Evolutionary conservation across 2,888 invertebrate genomes (phyloP).

Genomic region (Cerceris ruficornis): DNA sequence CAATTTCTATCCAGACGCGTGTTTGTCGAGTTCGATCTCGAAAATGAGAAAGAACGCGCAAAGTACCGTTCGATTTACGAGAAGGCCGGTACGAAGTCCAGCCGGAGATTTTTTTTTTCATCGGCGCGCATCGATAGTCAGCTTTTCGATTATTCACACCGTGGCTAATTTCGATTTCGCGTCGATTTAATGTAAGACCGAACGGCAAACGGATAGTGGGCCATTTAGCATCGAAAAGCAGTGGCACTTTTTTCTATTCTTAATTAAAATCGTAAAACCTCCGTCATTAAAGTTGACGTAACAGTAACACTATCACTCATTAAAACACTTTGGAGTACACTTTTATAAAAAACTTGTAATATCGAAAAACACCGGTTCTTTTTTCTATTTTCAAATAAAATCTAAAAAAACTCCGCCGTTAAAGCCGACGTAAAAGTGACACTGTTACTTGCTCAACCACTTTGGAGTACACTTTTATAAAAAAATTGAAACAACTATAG

Average conservation of each 20-base stretch:
- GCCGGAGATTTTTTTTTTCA: neutral
- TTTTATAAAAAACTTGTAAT: no score
- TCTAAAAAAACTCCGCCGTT: no score
- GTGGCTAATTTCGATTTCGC: slow-evolving; percentile 11
- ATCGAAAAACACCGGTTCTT: no score
- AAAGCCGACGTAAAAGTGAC: no score
- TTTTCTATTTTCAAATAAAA: no score
- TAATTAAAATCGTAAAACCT: no score
- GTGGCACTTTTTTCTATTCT: neutral
- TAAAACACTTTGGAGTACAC: no score
- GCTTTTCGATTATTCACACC: neutral
- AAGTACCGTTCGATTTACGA: neutral
- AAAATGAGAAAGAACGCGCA: neutral
- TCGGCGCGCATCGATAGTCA: neutral
- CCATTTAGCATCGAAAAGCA: neutral
- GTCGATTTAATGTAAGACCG: neutral
- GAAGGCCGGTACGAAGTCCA: slow-evolving; percentile 34
- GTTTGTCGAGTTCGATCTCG: neutral
- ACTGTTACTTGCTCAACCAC: no score
- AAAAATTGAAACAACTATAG: no score
- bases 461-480: no score
- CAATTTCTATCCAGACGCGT: neutral
- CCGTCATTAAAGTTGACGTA: no score
- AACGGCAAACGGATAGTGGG: neutral
- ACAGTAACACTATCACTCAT: no score